Base-by-base conservation (phyloP, 2,113 vertebrate genomes). In the Cyanoderma ruficeps region DNA sequence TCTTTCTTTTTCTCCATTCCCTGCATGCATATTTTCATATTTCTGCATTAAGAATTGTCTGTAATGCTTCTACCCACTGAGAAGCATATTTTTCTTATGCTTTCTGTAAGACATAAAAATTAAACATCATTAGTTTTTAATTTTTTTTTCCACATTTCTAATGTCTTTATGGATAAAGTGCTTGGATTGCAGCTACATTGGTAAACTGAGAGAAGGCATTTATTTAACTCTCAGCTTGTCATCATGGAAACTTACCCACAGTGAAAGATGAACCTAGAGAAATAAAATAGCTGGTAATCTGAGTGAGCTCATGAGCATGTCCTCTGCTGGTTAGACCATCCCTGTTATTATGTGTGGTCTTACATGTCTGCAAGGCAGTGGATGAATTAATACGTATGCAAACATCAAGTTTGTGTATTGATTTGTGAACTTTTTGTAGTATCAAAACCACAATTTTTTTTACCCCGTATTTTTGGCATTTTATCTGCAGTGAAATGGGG, bases 251-350 rank as follows among this genome's bases (percentile, higher is more conserved):
- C 67, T 84, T 76, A 52, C 12, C 25, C 70, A 83, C 41, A 28
- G 59, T 95, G 92, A 93, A 95, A 96, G 49, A 42, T 93, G 89
- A 97, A 35, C 81, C 83, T 52, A 13, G 56, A 83, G 93, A 91
- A 95, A 89, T 89, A 84, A 94, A 92, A 70, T 65, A 95, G 86
- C 70, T 50, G 57, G 87, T 95, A 95, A 88, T 78, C 59, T 64
- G 87, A 94, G 84, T 33, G 75, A 94, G 60, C 80, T 60, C 3
- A 3, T 68, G 63, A 85, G 57, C 53, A 27, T 10, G 28, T 88
- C 57, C 37, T 90, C 55, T 95, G 71, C 52, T 83, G 16, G 50
- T 83, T 76, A 86, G 33, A 75, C 44, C 56, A 70, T 60, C 44
- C 33, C 27, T 30, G 10, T 67, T 78, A 31, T 41, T 78, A 31